These are phyloP conservation scores for Lampris megalopsis DNA, from an alignment of 2,113 vertebrate genomes.

Conservation along the genomic window DNA sequence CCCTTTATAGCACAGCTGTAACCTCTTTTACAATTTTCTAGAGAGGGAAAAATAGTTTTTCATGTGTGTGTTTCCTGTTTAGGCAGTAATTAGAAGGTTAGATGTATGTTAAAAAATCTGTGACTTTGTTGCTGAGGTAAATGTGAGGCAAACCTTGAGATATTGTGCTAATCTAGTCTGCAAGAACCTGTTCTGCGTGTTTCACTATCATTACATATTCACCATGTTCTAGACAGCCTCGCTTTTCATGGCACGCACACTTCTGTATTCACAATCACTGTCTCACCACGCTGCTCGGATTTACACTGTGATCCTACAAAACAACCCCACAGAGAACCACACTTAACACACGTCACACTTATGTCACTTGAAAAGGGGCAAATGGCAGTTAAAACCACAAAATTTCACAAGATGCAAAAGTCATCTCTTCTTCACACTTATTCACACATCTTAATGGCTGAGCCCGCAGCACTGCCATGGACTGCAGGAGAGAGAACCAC, in stretches of 20 bases:
- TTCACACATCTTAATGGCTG: conserved; percentile 4
- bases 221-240: not conserved
- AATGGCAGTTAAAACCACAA: conserved; percentile 16
- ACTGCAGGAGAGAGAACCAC: conserved; percentile 8
- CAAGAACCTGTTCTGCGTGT: conserved; percentile 12
- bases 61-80: too few relatives aligned
- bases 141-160: not conserved
- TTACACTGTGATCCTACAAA: not conserved
- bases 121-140: not conserved
- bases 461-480: not conserved
- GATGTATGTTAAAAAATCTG: not conserved
- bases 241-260: too few relatives aligned
- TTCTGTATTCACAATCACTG: too few relatives aligned
- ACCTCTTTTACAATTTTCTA: too few relatives aligned
- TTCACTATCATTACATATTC: not conserved
- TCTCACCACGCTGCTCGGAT: too few relatives aligned
- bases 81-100: too few relatives aligned
- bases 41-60: too few relatives aligned
- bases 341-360: conserved; percentile 2
- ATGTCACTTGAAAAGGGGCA: conserved; percentile 10
- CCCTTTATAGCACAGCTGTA: too few relatives aligned
- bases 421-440: not conserved
- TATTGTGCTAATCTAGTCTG: not conserved
- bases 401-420: not conserved
- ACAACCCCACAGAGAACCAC: conserved; percentile 4